These are phyloP conservation scores for Lipophrys pholis DNA, from an alignment of 2,113 vertebrate species.

Conservation along the genomic window DNA sequence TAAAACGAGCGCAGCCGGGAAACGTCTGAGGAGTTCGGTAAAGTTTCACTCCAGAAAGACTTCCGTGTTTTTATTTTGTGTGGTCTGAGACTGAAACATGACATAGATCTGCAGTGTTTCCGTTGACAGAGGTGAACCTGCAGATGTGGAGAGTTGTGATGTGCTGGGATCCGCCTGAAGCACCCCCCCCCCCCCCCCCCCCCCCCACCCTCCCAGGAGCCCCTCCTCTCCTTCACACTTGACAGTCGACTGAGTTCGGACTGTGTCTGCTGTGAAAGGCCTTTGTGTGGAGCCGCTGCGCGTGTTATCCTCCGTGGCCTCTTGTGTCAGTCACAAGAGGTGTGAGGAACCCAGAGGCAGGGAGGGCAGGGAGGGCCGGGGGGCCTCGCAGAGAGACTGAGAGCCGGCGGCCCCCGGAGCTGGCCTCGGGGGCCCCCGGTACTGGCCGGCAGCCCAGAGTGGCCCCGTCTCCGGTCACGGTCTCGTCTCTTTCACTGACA, in stretches of 20 bases:
- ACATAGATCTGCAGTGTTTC: too few relatives aligned
- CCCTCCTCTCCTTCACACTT: constrained; percentile 52
- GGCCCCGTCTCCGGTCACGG: constrained; percentile 74
- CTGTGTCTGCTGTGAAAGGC: constrained; percentile 69
- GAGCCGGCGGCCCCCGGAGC: background rate
- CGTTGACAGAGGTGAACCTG: too few relatives aligned
- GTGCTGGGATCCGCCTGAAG: background rate
- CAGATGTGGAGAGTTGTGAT: too few relatives aligned
- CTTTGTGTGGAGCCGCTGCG: constrained; percentile 72
- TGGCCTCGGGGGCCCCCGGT: background rate
- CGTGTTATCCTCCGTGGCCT: constrained; percentile 74
- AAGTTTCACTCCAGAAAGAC: too few relatives aligned
- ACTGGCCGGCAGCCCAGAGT: constrained; percentile 56
- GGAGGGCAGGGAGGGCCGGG: constrained; percentile 34
- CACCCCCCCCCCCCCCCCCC: background rate
- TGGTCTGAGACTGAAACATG: too few relatives aligned
- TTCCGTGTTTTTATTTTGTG: too few relatives aligned
- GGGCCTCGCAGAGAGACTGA: background rate
- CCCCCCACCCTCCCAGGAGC: background rate
- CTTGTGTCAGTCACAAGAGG: constrained; percentile 73
- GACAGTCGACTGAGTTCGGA: constrained; percentile 70
- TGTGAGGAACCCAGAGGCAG: constrained; percentile 50
- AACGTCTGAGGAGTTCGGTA: too few relatives aligned
- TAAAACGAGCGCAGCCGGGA: too few relatives aligned
- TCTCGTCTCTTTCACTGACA: constrained; percentile 80